These are phyloP conservation scores for Bagarius yarrelli DNA, from an alignment of 2,113 vertebrate species.

Conservation along the genomic window DNA sequence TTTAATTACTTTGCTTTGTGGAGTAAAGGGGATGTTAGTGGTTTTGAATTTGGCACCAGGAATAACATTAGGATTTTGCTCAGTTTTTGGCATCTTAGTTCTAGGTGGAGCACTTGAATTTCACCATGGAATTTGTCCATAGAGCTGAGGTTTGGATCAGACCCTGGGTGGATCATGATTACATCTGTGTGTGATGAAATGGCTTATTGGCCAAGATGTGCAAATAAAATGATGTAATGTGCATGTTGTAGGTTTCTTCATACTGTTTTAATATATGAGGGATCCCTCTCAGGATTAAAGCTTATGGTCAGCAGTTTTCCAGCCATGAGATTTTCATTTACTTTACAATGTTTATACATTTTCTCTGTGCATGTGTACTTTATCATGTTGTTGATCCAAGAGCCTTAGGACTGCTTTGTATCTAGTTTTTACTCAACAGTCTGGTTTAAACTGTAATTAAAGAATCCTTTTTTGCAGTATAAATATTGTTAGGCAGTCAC, in stretches of 20 bases:
- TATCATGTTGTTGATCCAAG: not conserved
- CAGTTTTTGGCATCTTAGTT: constrained; percentile 9
- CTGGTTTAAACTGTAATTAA: not conserved
- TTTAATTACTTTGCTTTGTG: not conserved
- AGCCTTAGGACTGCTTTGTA: not conserved
- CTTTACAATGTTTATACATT: not conserved
- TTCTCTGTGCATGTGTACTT: not conserved
- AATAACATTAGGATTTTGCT: constrained; percentile 9
- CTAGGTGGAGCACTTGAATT: constrained; percentile 34
- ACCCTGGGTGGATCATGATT: constrained; percentile 28
- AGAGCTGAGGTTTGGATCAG: constrained; percentile 39
- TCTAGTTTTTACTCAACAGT: not conserved
- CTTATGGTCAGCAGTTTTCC: not conserved
- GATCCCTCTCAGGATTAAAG: not conserved
- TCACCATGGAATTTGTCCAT: constrained; percentile 28
- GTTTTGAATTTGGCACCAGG: constrained; percentile 36
- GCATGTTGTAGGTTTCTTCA: not conserved
- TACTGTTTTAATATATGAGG: constrained; percentile 24
- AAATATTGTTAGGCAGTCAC: not conserved
- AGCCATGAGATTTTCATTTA: constrained; percentile 2
- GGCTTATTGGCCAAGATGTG: constrained; percentile 23
- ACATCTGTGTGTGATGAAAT: constrained; percentile 38
- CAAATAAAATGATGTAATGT: constrained; percentile 34
- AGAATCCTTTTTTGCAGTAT: not conserved
- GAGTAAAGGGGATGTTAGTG: constrained; percentile 9